Percentiles rank a stretch among this genome's conserved stretches.
These are phyloP conservation scores for Falco cherrug DNA, from an alignment of 2,797 vertebrate genomes.

Conservation along the genomic window DNA sequence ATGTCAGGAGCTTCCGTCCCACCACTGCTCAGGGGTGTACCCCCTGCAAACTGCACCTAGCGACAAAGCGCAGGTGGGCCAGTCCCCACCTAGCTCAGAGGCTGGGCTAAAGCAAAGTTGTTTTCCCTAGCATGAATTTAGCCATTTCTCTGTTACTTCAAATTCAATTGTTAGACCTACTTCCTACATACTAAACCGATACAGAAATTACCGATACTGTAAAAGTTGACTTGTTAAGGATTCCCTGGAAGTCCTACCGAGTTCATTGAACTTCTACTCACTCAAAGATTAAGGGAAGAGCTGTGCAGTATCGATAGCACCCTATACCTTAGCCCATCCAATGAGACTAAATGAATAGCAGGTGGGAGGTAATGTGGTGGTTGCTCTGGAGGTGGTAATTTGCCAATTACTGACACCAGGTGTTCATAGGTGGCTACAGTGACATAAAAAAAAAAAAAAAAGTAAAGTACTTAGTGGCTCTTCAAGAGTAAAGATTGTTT, in stretches of 20 bases:
- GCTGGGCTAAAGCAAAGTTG: background rate
- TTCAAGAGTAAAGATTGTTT: background rate
- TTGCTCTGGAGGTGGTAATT: background rate
- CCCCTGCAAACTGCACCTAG: background rate
- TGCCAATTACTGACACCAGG: background rate
- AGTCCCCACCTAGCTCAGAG: background rate
- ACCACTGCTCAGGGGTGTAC: accelerated
- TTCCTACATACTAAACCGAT: background rate
- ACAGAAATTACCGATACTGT: accelerated
- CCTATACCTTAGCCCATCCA: background rate
- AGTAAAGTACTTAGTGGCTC: background rate
- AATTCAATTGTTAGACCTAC: background rate
- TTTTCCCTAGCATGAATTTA: background rate
- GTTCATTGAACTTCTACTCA: background rate
- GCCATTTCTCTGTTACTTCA: background rate
- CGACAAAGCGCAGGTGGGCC: background rate
- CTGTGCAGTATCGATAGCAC: background rate
- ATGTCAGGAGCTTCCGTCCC: background rate
- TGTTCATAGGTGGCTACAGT: background rate
- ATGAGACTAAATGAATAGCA: background rate
- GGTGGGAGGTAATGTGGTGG: accelerated
- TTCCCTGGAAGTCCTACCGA: background rate
- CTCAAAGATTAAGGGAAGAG: background rate
- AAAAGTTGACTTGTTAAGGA: background rate
- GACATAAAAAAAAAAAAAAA: background rate